These are phyloP conservation scores for Ridgeia piscesae DNA, from an alignment of 1,140 invertebrate species.

Conservation along the genomic window DNA sequence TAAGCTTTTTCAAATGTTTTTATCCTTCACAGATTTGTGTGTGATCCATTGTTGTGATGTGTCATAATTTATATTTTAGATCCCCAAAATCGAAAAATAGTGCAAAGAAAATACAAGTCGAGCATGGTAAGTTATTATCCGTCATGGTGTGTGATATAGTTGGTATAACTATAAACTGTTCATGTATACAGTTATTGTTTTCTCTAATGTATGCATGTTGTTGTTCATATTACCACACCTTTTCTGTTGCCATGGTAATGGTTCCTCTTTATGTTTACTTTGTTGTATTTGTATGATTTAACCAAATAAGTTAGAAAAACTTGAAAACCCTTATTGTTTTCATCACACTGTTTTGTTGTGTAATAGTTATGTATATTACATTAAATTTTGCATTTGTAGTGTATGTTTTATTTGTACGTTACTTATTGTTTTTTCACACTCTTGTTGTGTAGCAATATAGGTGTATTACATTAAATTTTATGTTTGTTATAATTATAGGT, in stretches of 20 bases:
- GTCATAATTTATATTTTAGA: constrained; percentile 69
- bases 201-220: background rate
- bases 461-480: no score
- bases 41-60: background rate
- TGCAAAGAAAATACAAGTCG: constrained; percentile 96
- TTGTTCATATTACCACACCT: background rate
- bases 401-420: background rate
- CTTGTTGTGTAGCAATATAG: no score
- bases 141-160: constrained; percentile 74
- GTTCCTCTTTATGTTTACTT: background rate
- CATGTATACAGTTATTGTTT: background rate
- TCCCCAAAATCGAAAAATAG: constrained; percentile 94
- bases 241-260: background rate
- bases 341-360: background rate
- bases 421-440: no score
- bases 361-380: background rate
- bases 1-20: background rate
- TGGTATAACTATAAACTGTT: background rate
- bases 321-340: background rate
- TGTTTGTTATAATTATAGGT: no score
- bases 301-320: background rate
- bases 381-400: background rate
- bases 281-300: background rate
- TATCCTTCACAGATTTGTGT: background rate
- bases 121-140: constrained; percentile 92